Evolutionary conservation across 2,888 invertebrate species (phyloP).

Genomic region (Thereva unica): DNA sequence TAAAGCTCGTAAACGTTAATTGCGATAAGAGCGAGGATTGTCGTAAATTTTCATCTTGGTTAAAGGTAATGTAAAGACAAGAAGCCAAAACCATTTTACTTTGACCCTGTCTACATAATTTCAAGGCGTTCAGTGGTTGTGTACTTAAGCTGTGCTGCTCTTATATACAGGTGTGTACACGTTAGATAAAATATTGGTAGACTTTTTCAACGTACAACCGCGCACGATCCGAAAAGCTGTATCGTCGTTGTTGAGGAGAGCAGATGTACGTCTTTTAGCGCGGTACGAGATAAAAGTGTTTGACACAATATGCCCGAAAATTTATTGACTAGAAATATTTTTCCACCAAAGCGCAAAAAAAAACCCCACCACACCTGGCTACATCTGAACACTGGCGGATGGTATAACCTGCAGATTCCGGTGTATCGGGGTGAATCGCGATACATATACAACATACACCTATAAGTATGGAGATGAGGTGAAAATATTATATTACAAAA

Average conservation of each 20-base stretch:
- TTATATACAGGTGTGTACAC: slow-evolving; percentile 29
- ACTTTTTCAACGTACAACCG: slow-evolving; percentile 14
- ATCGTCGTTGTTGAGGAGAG: slow-evolving; percentile 3
- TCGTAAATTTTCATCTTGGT: slow-evolving; percentile 22
- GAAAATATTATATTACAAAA: slow-evolving; percentile 33
- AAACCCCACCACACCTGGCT: not conserved
- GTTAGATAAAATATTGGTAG: slow-evolving; percentile 24
- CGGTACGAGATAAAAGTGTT: slow-evolving; percentile 28
- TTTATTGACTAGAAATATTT: slow-evolving; percentile 31
- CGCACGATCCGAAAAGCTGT: slow-evolving; percentile 10
- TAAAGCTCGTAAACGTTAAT: slow-evolving; percentile 29
- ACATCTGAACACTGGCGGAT: not conserved
- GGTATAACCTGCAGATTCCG: slow-evolving; percentile 12
- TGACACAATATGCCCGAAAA: slow-evolving; percentile 31
- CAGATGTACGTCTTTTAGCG: slow-evolving; percentile 32
- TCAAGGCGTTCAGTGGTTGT: slow-evolving; percentile 22
- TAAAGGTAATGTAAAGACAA: slow-evolving; percentile 13
- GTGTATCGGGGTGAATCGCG: no score
- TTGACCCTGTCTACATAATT: slow-evolving; percentile 22
- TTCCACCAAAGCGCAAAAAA: not conserved
- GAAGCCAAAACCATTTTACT: slow-evolving; percentile 11
- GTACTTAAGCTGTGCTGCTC: slow-evolving; percentile 12
- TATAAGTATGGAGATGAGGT: slow-evolving; percentile 22
- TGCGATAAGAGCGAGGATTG: slow-evolving; percentile 27
- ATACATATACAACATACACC: no score